Evolutionary conservation across 2,113 vertebrate genomes (phyloP).

Genomic region (Leptobrachium leishanense): DNA sequence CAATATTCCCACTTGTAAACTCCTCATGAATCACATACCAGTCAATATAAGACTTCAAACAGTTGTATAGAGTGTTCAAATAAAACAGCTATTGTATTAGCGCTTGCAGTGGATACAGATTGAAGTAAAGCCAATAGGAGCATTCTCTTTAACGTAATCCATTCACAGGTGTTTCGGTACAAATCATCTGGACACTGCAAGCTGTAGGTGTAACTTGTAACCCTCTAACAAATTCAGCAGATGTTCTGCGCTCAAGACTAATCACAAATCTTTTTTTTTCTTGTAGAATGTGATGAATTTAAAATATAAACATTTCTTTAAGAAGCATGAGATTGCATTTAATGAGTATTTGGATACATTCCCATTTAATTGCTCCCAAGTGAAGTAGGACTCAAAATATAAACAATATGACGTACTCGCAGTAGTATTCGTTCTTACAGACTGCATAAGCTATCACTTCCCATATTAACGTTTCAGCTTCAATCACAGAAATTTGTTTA

Average conservation of each 20-base stretch:
- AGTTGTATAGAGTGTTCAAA: background rate
- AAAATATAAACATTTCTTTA: slow-evolving; percentile 1
- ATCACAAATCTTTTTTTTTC: background rate
- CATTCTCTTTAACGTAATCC: slow-evolving; percentile 9
- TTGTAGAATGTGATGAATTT: background rate
- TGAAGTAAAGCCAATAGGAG: background rate
- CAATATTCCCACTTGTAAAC: background rate
- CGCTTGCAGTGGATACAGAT: background rate
- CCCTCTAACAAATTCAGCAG: slow-evolving; percentile 19
- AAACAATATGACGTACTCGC: background rate
- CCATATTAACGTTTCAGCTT: background rate
- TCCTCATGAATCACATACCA: background rate
- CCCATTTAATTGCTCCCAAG: background rate
- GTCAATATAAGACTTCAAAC: background rate
- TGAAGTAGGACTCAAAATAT: background rate
- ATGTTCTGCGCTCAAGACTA: slow-evolving; percentile 2
- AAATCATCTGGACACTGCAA: background rate
- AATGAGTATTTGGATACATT: slow-evolving; percentile 16
- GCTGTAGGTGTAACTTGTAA: slow-evolving; percentile 11
- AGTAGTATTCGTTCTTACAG: background rate
- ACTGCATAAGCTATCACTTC: background rate
- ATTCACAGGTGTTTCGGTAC: slow-evolving; percentile 1
- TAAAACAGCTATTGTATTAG: background rate
- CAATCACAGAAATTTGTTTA: no score
- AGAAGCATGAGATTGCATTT: background rate